Evolutionary conservation across 2,888 invertebrate species (phyloP), one percentile per base, ranked within the genome.

Genomic region (Cantharis nigra): DNA sequence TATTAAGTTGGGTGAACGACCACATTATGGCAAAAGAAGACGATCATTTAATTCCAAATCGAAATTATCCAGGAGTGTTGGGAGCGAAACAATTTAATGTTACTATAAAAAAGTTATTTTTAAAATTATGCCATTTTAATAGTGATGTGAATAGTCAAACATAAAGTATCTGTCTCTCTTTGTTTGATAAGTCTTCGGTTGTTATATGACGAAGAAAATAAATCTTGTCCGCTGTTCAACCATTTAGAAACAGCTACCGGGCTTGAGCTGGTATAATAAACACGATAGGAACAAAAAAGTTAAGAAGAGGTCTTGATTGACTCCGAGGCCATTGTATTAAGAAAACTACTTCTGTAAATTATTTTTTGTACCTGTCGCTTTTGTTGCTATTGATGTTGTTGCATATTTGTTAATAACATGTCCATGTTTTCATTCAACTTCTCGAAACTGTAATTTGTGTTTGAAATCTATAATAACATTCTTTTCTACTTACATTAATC

Each of bases 211-310:
- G 72, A 74, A 74, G 74, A 75, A 63, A 69, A 74, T 69, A 71
- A 73, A 73, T 71, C 79, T 72, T 65, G 76, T 77, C 72, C 69
- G 72, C 71, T 76, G 71, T 63, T 70, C 72, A 63, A 70, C 65
- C 79, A 79, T 79, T 77, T 79, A 77, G 69, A 77, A 72, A 74
- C 79, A 63, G 77, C 77, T 79, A 79, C 77, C 77, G 76, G 76
- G 77, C 77, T 77, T 77, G 67, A 76, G 77, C 77, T 69, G 49
- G 73, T 76, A 76, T 76, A 78, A 76, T 76, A 73, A 76, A 74
- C 73, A 74, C 77, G 67, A 71, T 71, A 28, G 70, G 70, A 76
- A 74, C 74, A 77, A 77, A 77, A 75, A 77, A 74, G 49, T 70
- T 23, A 70, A 63, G 74, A 74, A 74, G 74, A 70, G 73, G 77